Evolutionary conservation across 2,797 vertebrate species (phyloP), one percentile per base, ranked within the genome.

Genomic region (Chloroceryle inda): DNA sequence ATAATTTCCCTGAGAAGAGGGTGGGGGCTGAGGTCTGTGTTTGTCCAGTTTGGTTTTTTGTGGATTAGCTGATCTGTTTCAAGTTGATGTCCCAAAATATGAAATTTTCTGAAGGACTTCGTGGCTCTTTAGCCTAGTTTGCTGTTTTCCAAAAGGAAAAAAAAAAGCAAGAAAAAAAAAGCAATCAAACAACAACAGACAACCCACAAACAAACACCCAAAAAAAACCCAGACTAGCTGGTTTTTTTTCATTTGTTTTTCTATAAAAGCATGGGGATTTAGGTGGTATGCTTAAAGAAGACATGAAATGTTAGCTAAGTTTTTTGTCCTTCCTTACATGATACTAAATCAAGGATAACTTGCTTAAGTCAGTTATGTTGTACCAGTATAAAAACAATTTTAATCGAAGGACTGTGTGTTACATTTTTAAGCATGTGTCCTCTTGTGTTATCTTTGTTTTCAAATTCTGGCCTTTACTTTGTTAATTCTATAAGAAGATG

Each of bases 1-100:
- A 6, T 33, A 33, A 53, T 31, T 23, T 68, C 11, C 11, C 1
- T 0, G 0, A 1, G 21, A 8, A 21, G 4, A 5, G 4, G 2
- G 5, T 7, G 4, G 3, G 6, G 4, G 5, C 22, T 64, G 63
- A n/a, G 45, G 11, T 62, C 22, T 85, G 26, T 0, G 0, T 47
- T 47, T 66, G 31, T 26, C 10, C 10, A 1, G 2, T 31, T 56
- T 27, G 15, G 4, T 35, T 74, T 52, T 49, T 53, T 12, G 33
- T 9, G 8, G 13, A 13, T 92, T 80, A 13, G 1, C 5, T 38
- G 29, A 4, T 44, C 2, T 31, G 7, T 33, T 73, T 64, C 38
- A 31, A 38, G 26, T 21, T 37, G 4, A 14, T 18, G 7, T 56
- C 6, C 40, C n/a, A 27, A 85, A 52, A 13, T 3, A 3, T 24